Conservation (phyloP, 2,113 vertebrate species). For the Pomatorhinus ruficollis region DNA sequence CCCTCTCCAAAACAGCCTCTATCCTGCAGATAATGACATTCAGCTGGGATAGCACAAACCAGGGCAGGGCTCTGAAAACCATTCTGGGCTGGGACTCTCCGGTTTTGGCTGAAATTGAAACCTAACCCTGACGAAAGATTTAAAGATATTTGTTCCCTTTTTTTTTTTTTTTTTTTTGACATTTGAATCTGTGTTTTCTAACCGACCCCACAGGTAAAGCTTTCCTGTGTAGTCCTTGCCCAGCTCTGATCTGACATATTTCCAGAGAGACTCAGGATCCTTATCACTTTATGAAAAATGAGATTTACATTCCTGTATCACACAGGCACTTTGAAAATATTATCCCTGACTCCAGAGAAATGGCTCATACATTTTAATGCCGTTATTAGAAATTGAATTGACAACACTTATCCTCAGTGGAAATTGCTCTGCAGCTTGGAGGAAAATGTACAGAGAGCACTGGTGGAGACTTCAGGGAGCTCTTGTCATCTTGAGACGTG, state of each 20-base stretch:
- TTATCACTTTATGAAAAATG: not conserved
- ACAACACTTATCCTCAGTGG: not conserved
- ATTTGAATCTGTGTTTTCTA: not conserved
- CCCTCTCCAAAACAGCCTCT: not conserved
- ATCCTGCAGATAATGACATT: not conserved
- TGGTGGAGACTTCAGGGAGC: not conserved
- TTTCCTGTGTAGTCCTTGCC: not conserved
- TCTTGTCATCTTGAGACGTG: not conserved
- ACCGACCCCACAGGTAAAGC: fast-evolving
- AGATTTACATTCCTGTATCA: not conserved
- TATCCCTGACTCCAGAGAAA: slow-evolving; percentile 13
- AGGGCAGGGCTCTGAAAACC: not conserved
- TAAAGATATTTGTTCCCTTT: not conserved
- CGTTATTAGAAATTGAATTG: not conserved
- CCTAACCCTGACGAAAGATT: not conserved
- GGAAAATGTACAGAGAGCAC: not conserved
- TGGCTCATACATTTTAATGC: slow-evolving; percentile 43
- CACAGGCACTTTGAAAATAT: slow-evolving; percentile 10
- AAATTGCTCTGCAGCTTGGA: not conserved
- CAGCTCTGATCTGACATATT: not conserved
- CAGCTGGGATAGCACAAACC: not conserved
- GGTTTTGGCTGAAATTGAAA: not conserved
- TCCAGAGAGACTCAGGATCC: not conserved
- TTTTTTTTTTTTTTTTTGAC: not conserved
- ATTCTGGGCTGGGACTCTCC: not conserved